These are phyloP conservation scores for Caenorhabditis sp. DNA, from an alignment of 2,888 invertebrate species.

Conservation along the genomic window DNA sequence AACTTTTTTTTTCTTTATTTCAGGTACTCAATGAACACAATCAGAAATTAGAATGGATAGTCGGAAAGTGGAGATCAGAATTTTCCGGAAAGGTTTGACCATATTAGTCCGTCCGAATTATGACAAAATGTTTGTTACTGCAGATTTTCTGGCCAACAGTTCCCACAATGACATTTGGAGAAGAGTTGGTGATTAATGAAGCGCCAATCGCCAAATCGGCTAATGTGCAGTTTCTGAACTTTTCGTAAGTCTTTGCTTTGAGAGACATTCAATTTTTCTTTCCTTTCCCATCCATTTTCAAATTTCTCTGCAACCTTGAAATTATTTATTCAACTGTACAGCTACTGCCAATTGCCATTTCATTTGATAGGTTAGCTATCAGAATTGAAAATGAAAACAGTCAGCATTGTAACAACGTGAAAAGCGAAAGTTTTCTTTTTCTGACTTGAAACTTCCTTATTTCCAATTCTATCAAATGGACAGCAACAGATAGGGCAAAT, in stretches of 20 bases:
- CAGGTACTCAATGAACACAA: constrained; percentile 74
- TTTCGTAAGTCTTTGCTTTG: constrained; percentile 74
- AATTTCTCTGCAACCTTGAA: constrained; percentile 15
- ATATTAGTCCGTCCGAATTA: too few relatives aligned
- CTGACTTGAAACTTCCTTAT: constrained; percentile 41
- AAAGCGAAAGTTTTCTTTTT: constrained; percentile 42
- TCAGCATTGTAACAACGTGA: constrained; percentile 10
- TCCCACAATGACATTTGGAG: constrained; percentile 83
- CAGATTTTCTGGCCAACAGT: constrained; percentile 83
- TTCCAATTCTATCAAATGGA: constrained; percentile 17
- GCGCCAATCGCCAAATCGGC: constrained; percentile 82
- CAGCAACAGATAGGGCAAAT: constrained; percentile 11
- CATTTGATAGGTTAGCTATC: too few relatives aligned
- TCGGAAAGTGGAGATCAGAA: constrained; percentile 83
- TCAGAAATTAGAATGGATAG: constrained; percentile 80
- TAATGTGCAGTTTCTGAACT: constrained; percentile 82
- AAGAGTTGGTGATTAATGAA: constrained; percentile 81
- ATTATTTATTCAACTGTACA: constrained; percentile 56
- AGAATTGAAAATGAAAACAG: constrained; percentile 4
- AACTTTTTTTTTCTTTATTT: constrained; percentile 33
- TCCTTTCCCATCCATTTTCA: not conserved
- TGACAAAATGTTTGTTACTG: constrained; percentile 8
- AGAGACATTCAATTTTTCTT: not conserved
- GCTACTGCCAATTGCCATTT: too few relatives aligned
- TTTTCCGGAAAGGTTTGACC: constrained; percentile 82